These are phyloP conservation scores for Drosophila neocordata DNA, from an alignment of 1,140 invertebrate species.

Conservation along the genomic window DNA sequence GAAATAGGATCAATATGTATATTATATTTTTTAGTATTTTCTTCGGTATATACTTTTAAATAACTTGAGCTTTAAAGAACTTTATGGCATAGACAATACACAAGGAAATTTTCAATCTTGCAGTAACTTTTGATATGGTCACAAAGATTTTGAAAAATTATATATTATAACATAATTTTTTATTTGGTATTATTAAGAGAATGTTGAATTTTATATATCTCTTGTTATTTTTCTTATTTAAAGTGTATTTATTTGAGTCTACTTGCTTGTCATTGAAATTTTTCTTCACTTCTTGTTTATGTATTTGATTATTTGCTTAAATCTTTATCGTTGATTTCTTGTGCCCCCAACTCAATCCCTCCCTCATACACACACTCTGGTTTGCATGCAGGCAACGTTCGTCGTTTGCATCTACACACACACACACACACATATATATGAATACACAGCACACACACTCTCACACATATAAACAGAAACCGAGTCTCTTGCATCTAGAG, in stretches of 20 bases:
- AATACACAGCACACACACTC: constrained; percentile 16
- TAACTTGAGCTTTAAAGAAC: no score
- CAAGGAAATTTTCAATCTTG: no score
- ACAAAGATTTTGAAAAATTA: no score
- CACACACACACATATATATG: constrained; percentile 13
- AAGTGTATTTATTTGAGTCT: constrained; percentile 8
- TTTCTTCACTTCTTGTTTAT: constrained; percentile 60
- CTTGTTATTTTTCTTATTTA: no score
- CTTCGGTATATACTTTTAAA: no score
- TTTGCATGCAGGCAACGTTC: constrained; percentile 74
- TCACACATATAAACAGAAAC: constrained; percentile 19
- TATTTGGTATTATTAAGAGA: no score
- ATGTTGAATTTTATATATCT: no score
- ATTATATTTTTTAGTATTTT: no score
- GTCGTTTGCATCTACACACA: constrained; percentile 66
- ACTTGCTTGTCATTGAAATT: not conserved
- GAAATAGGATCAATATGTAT: no score
- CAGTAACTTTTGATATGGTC: no score
- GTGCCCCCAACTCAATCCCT: constrained; percentile 35
- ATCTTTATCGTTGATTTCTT: constrained; percentile 74
- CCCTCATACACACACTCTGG: constrained; percentile 29
- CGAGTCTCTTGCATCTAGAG: constrained; percentile 39
- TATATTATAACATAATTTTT: no score
- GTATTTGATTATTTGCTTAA: constrained; percentile 80
- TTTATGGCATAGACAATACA: no score